These are phyloP conservation scores for Otolemur garnettii DNA, from an alignment of 2,113 vertebrate species.

Conservation along the genomic window DNA sequence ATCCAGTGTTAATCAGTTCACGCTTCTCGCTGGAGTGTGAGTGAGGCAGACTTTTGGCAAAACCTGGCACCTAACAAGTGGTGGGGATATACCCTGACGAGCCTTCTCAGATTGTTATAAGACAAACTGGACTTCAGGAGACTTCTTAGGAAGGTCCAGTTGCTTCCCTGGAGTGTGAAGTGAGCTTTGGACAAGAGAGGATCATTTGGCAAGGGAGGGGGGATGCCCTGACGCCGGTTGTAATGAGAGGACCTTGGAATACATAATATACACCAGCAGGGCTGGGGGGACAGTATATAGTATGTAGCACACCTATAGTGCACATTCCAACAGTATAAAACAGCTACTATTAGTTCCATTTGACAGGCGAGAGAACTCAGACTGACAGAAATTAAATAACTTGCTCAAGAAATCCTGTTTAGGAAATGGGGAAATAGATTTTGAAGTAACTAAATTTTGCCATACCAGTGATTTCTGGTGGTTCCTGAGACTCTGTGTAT, in stretches of 20 bases:
- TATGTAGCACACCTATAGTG: background rate
- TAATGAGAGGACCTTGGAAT: background rate
- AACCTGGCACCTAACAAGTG: background rate
- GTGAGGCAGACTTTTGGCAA: background rate
- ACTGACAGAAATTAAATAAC: background rate
- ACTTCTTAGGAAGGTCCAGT: background rate
- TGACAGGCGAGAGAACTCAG: background rate
- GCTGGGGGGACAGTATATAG: background rate
- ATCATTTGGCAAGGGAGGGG: background rate
- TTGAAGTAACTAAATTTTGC: background rate
- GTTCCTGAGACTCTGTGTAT: background rate
- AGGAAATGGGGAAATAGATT: background rate
- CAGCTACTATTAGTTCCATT: background rate
- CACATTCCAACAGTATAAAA: background rate
- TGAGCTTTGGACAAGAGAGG: background rate
- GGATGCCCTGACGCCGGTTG: too few species aligned
- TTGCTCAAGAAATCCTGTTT: background rate
- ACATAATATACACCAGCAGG: background rate
- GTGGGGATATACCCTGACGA: background rate
- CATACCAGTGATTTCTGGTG: background rate
- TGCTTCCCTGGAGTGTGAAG: background rate
- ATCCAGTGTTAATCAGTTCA: background rate
- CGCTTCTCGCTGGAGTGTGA: background rate
- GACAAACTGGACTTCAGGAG: background rate
- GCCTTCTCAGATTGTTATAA: background rate